Conservation (phyloP, 2,888 invertebrate species). For the Teinopalpus imperialis region DNA sequence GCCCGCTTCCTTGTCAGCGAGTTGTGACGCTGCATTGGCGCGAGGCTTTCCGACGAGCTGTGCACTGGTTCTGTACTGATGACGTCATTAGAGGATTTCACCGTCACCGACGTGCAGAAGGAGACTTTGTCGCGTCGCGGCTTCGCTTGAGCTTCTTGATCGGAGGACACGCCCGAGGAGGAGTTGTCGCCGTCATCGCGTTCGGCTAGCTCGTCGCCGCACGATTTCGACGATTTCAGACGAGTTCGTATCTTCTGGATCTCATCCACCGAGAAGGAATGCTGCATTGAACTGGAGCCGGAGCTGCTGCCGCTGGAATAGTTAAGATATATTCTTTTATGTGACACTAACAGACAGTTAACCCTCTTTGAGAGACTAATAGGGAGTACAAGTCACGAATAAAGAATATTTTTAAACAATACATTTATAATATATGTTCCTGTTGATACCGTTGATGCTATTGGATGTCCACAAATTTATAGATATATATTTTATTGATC, state of each 20-base stretch:
- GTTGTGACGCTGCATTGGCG: conserved; percentile 82
- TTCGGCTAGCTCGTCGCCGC: conserved; percentile 89
- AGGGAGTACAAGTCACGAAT: neutral
- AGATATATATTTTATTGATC: no score
- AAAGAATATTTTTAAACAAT: no score
- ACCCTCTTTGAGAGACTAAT: no score
- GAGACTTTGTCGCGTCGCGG: conserved; percentile 68
- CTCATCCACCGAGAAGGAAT: conserved; percentile 94
- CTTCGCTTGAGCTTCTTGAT: conserved; percentile 84
- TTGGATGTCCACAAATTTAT: no score
- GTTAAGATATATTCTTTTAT: neutral
- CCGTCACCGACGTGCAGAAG: conserved; percentile 76
- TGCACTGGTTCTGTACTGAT: conserved; percentile 80
- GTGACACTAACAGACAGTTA: no score
- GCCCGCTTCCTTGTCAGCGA: conserved; percentile 83
- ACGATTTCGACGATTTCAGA: conserved; percentile 92
- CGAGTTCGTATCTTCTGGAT: conserved; percentile 93
- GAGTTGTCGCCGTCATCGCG: conserved; percentile 93
- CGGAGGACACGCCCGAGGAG: conserved; percentile 93
- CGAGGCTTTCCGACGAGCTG: conserved; percentile 71
- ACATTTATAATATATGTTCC: no score
- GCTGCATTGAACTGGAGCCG: conserved; percentile 89
- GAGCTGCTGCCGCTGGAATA: conserved; percentile 86
- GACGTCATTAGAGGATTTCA: conserved; percentile 76
- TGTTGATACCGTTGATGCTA: no score